Evolutionary conservation across 2,888 invertebrate genomes (phyloP), one percentile per base, ranked within the genome.

Genomic region (Euphydryas editha): DNA sequence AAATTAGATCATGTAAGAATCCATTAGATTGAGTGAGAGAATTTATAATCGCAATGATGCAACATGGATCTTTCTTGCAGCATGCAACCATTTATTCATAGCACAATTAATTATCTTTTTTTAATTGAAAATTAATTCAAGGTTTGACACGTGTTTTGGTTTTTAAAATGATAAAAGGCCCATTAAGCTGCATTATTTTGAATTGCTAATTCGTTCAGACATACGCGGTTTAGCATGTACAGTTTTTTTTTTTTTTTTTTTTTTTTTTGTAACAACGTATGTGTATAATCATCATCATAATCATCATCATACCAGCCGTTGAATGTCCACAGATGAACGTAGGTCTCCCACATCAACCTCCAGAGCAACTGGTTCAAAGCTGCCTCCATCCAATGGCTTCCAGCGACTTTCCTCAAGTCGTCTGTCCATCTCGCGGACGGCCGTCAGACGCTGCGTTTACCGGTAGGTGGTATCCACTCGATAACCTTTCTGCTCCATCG

Each of bases 1-100:
- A 39, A 55, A 59, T 55, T 36, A 55, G 72, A 72, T 72, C 74
- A 76, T 72, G 76, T 78, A 80, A 80, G 30, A 77, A 76, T 61
- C 73, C 64, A 81, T 81, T 78, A 79, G 63, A 76, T 78, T 78
- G 73, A 79, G 71, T 62, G 74, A 78, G 74, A 83, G 59, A 67
- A 67, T 72, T 72, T 70, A 46, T 72, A 68, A 72, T 68, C 47
- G 21, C 17, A 51, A 66, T 72, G 72, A 70, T 72, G 70, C 68
- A 72, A 72, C 70, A 47, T 37, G 18, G 37, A 56, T 58, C 39
- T 55, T 62, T 59, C 51, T 72, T 72, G 58, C 72, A 62, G 20
- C 59, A 72, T 70, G 47, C 54, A 42, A 57, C n/a, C n/a, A 17
- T 37, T 56, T 56, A 56, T 13, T 64, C 47, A 59, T 39, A 36